Evolutionary conservation across 2,888 invertebrate genomes (phyloP), one percentile per base, ranked within the genome.

Genomic region (Caenorhabditis wallacei): DNA sequence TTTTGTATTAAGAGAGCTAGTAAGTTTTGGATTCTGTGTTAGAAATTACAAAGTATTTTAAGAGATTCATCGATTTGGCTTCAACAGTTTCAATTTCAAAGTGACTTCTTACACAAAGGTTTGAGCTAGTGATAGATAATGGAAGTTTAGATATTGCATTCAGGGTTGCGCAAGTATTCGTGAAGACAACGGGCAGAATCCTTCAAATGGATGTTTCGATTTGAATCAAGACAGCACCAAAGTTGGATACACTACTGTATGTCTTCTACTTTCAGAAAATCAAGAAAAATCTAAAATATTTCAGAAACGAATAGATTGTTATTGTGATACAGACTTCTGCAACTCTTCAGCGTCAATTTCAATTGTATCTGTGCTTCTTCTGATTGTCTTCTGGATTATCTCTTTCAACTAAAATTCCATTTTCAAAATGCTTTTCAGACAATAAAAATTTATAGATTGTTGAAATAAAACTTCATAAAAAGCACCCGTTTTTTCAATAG

Each of bases 1-100:
- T 74, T 66, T 48, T 80, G 80, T 54, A 66, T 74, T 57, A 80
- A 80, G 30, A 37, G 74, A 74, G 80, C 80, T 0, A 68, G 80
- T 80, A 26, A 59, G 68, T 46, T 30, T 57, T 1, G 10, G 35
- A 0, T 43, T 8, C n/a, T n/a, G n/a, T n/a, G n/a, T n/a, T n/a
- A n/a, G n/a, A n/a, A n/a, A n/a, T n/a, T n/a, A n/a, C n/a, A 13
- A 37, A 40, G 26, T 5, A 4, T 43, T 56, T 75, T 57, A 40
- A 76, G 68, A 68, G 16, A 16, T 76, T 16, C 61, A 76, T 30
- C n/a, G 53, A 53, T 40, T 76, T 30, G 76, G 76, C 0, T 76
- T 59, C 68, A 68, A 76, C 30, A 69, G 76, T 22, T 53, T 76
- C 40, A 68, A 68, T 30, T 76, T 40, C 76, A 68, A 76, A 53